These are phyloP conservation scores for Cettia cetti DNA, from an alignment of 2,113 vertebrate genomes.

Conservation along the genomic window DNA sequence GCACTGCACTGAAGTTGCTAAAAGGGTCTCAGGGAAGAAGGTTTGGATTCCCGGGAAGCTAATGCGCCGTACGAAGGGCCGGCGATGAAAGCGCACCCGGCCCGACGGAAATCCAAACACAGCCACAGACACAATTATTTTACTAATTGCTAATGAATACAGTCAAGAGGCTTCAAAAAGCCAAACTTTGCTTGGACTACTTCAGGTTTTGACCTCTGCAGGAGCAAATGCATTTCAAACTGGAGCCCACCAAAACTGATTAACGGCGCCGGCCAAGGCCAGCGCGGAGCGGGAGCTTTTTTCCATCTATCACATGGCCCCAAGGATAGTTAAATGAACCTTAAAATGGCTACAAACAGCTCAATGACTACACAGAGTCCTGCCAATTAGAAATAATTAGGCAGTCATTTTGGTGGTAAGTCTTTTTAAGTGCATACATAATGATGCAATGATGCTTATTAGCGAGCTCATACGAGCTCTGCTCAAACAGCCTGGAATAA, in stretches of 20 bases:
- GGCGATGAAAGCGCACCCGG: conserved; percentile 74
- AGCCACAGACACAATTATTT: conserved; percentile 83
- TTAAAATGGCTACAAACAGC: conserved; percentile 93
- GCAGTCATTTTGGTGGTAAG: conserved; percentile 97
- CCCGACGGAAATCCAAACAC: conserved; percentile 79
- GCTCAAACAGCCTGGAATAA: conserved; percentile 98
- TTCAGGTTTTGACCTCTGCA: conserved; percentile 80
- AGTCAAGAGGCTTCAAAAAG: conserved; percentile 82
- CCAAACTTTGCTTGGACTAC: conserved; percentile 78
- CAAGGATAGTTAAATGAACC: conserved; percentile 91
- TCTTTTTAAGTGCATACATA: conserved; percentile 99
- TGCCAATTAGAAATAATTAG: conserved; percentile 99
- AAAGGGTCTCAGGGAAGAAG: conserved; percentile 67
- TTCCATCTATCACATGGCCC: conserved; percentile 83
- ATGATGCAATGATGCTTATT: conserved; percentile 99
- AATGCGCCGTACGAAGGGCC: conserved; percentile 62
- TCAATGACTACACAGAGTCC: conserved; percentile 94
- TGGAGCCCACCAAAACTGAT: conserved; percentile 80
- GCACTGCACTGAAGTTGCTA: conserved; percentile 53
- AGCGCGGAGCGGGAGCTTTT: conserved; percentile 72
- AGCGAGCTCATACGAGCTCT: conserved; percentile 84
- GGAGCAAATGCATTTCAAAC: conserved; percentile 79
- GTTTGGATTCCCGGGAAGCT: conserved; percentile 67
- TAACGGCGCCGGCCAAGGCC: conserved; percentile 79
- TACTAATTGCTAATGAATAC: conserved; percentile 85